Base-by-base conservation (phyloP, 2,113 vertebrate genomes). In the Chaenogobius annularis region DNA sequence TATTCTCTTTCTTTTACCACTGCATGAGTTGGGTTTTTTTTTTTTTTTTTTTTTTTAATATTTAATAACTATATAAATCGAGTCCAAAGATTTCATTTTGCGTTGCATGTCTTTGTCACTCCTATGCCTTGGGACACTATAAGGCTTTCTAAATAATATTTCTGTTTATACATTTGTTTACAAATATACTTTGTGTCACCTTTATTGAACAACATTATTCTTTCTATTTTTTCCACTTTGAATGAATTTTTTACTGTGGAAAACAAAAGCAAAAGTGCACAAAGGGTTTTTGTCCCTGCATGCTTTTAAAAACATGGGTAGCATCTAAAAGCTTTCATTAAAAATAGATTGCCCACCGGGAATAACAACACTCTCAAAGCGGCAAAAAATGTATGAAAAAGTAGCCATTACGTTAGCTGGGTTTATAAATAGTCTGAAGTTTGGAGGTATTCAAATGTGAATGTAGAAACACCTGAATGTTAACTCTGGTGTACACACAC, bases 251-350 rank as follows among this genome's bases (percentile, higher is more conserved):
- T 77, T 73, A 81, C 78, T 77, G 61, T 77, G 37, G 72, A 61
- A 86, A 82, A 83, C 75, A 86, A 85, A 90, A 81, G 70, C 70
- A 84, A 83, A n/a, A 83, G 54, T 71, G 44, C 74, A 73, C 63
- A 74, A 80, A 84, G 79, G 83, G 72, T 73, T 68, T 89, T 77
- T 81, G 77, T 74, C 47, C 67, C 66, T 79, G 11, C 23, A 5
- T 87, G 88, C 82, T 91, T 90, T 89, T 85, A 88, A 82, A 89
- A 78, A 74, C 83, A 73, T 61, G 23, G 70, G 70, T 66, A 75
- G 70, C 71, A 79, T 86, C 72, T 73, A 80, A 88, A 87, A 79
- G 71, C 75, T 46, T 62, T 82, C 76, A 78, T 92, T 72, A 85
- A 92, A 87, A 86, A 88, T 86, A 73, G 66, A 92, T 84, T 65